Conservation (phyloP, 2,797 vertebrate species). For the Microctenopoma steveboyesi region DNA sequence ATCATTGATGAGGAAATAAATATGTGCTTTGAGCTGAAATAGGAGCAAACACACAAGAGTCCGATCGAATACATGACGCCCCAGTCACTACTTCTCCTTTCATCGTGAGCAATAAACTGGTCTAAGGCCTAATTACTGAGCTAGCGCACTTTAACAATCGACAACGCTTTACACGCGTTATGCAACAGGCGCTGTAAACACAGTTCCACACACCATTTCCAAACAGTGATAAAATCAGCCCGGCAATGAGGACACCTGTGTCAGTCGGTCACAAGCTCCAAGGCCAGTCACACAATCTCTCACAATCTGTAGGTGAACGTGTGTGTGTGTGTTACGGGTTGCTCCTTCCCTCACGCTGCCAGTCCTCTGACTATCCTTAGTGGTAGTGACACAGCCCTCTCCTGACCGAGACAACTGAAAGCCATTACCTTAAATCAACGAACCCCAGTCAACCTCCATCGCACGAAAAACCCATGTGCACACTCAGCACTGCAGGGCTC, state of each 20-base stretch:
- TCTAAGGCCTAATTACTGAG: constrained; percentile 16
- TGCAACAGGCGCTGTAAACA: constrained; percentile 52
- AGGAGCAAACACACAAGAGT: background rate
- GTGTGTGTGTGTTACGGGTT: constrained; percentile 17
- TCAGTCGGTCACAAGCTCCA: constrained; percentile 19
- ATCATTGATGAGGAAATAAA: constrained; percentile 6
- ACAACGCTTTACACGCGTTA: constrained; percentile 46
- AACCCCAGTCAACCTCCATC: constrained; percentile 46
- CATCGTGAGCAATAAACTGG: constrained; percentile 21
- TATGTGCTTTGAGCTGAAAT: background rate
- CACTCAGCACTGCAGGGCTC: constrained; percentile 56
- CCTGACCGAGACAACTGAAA: constrained; percentile 57
- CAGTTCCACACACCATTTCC: constrained; percentile 54
- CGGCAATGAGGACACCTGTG: constrained; percentile 20
- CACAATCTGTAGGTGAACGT: constrained; percentile 1
- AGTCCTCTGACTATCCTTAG: constrained; percentile 21
- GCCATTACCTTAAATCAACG: constrained; percentile 70
- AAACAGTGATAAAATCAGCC: constrained; percentile 44
- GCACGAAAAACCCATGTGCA: constrained; percentile 61
- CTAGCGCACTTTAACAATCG: constrained; percentile 24
- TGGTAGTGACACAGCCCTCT: constrained; percentile 32
- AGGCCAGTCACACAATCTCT: constrained; percentile 11
- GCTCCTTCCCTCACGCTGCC: constrained; percentile 15
- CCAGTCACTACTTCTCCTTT: constrained; percentile 5
- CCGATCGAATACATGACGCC: background rate